A percentile compares a stretch with the other conserved stretches of the same genome.
Conservation (phyloP, 2,113 vertebrate genomes). For the Xiphophorus hellerii region DNA sequence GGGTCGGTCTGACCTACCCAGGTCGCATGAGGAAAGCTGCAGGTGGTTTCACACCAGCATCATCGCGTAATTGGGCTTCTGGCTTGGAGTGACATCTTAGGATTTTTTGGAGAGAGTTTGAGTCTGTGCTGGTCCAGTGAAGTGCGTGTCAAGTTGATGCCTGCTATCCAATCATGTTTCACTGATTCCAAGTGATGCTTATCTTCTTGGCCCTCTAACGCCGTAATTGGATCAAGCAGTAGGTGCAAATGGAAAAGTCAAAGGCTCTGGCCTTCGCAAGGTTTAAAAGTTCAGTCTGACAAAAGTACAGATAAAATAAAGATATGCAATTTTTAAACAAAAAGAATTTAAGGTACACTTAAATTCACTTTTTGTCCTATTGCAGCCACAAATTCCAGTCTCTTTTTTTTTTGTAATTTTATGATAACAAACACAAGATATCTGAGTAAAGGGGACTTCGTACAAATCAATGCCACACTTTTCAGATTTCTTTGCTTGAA, state of each 20-base stretch:
- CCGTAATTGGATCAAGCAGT: conserved; percentile 40
- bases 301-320: conserved; percentile 31
- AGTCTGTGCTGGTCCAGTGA: not conserved
- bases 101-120: not conserved
- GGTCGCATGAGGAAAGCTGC: not conserved
- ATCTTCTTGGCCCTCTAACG: conserved; percentile 1
- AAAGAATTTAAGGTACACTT: not conserved
- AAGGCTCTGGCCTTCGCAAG: conserved; percentile 29
- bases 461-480: not conserved
- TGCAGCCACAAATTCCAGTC: too few species aligned
- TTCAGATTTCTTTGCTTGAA: not conserved
- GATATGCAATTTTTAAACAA: not conserved
- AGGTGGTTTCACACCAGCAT: conserved; percentile 27
- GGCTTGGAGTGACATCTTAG: too few species aligned
- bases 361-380: not conserved
- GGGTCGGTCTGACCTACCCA: too few species aligned
- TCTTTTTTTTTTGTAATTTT: too few species aligned
- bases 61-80: not conserved
- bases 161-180: conserved; percentile 30
- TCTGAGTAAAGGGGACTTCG: too few species aligned
- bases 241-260: conserved; percentile 30
- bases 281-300: conserved; percentile 56
- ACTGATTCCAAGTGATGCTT: conserved; percentile 36
- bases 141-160: conserved; percentile 23
- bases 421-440: not conserved